Evolutionary conservation across 2,797 vertebrate genomes (phyloP).

Genomic region (Enteromius afrohamiltoni): DNA sequence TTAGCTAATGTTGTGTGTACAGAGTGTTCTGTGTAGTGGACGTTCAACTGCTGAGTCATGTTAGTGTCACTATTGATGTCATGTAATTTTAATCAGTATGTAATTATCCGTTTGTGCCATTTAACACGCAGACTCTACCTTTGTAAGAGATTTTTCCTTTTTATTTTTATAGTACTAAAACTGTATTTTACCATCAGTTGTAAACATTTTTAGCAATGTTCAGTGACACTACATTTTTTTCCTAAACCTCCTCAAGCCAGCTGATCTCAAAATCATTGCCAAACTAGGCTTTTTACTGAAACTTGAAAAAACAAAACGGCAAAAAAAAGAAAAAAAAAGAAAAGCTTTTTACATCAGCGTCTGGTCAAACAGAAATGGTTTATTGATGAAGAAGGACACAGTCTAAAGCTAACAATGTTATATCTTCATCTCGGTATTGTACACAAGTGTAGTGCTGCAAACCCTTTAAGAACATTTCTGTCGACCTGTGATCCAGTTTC

Average conservation of each 20-base stretch:
- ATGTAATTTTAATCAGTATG: slow-evolving; percentile 74
- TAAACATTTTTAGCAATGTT: slow-evolving; percentile 69
- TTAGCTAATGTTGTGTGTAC: slow-evolving; percentile 69
- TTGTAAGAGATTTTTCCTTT: slow-evolving; percentile 69
- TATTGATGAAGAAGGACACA: slow-evolving; percentile 53
- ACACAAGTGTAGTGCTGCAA: slow-evolving; percentile 47
- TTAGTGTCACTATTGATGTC: slow-evolving; percentile 74
- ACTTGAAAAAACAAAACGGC: slow-evolving; percentile 75
- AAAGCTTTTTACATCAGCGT: slow-evolving; percentile 64
- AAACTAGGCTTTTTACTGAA: slow-evolving; percentile 80
- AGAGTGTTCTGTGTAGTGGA: slow-evolving; percentile 75
- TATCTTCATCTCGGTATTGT: slow-evolving; percentile 49
- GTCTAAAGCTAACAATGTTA: slow-evolving; percentile 61
- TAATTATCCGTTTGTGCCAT: slow-evolving; percentile 70
- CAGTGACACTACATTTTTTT: slow-evolving; percentile 64
- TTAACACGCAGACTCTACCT: slow-evolving; percentile 75
- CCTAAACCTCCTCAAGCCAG: slow-evolving; percentile 66
- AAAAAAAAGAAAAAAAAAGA: slow-evolving; percentile 69
- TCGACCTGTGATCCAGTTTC: slow-evolving; percentile 19
- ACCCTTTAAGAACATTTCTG: slow-evolving; percentile 49
- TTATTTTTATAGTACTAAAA: slow-evolving; percentile 71
- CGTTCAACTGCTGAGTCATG: slow-evolving; percentile 71
- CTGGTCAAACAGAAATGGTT: slow-evolving; percentile 58
- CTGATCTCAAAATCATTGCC: slow-evolving; percentile 75
- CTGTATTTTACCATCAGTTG: slow-evolving; percentile 69